A percentile compares a stretch with the other conserved stretches of the same genome.
These are phyloP conservation scores for Drosophila asahinai DNA, from an alignment of 1,140 invertebrate species.

Conservation along the genomic window DNA sequence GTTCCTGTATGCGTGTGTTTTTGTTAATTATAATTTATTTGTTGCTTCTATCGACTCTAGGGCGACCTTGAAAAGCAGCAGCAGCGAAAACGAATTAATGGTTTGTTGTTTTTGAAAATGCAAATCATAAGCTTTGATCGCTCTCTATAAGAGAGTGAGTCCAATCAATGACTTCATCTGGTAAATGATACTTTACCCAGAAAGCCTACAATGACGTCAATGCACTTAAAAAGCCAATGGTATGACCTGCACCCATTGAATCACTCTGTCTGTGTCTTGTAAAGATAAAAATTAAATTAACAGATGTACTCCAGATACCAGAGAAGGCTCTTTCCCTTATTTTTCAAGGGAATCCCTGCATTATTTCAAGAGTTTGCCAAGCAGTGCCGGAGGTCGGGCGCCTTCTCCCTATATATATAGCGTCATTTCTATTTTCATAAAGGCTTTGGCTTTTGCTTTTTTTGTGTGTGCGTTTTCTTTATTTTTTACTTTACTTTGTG, in stretches of 20 bases:
- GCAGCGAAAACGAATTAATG: constrained; percentile 12
- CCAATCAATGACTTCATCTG: constrained; percentile 39
- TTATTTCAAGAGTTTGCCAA: constrained; percentile 39
- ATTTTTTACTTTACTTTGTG: constrained; percentile 27
- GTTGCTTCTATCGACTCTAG: constrained; percentile 64
- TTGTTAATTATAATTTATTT: constrained; percentile 80
- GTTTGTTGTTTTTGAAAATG: constrained; percentile 35
- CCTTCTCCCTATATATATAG: constrained; percentile 36
- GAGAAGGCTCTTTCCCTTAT: constrained; percentile 14
- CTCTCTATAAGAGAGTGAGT: constrained; percentile 2
- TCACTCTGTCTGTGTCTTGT: constrained; percentile 30
- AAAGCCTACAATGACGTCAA: constrained; percentile 41
- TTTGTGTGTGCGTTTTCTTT: constrained; percentile 5
- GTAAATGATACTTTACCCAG: constrained; percentile 25
- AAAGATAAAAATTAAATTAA: constrained; percentile 68
- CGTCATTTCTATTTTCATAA: constrained; percentile 80
- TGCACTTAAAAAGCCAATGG: constrained; percentile 29
- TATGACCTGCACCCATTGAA: constrained; percentile 46
- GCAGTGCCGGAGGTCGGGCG: constrained; percentile 26
- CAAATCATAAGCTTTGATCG: constrained; percentile 40
- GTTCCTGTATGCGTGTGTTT: constrained; percentile 36
- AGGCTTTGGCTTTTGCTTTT: constrained; percentile 56
- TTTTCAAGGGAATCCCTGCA: not conserved
- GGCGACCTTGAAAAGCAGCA: constrained; percentile 59
- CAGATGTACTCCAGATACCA: constrained; percentile 21